Evolutionary conservation across 23 tunicate genomes (phyloP), one percentile per base, ranked within the genome.

Genomic region (Botrylloides violaceus): DNA sequence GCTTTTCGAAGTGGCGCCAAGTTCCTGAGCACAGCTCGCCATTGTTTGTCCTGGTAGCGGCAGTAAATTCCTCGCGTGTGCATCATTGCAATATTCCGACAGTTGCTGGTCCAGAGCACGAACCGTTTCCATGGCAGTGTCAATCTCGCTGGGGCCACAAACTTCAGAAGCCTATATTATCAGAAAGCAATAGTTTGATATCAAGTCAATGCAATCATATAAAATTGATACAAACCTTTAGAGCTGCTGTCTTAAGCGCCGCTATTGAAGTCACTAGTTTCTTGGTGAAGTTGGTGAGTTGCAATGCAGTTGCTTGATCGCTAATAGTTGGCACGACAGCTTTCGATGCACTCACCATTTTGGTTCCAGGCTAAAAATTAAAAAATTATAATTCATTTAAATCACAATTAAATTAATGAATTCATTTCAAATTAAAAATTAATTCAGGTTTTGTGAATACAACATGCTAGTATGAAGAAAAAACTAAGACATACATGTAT

Each of bases 291-390:
- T 87, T 87, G 2, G 88, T 92, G n/a, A 95, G 92, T 71, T 87
- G 88, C 35, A 87, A 47, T 26, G 94, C 94, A 2, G 99, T 75
- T 6, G 99, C 66, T 75, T 87, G 94, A 71, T 95, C 99, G 31
- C 81, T 71, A 1, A 95, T 85, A 12, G 96, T 95, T 37, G 99
- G 99, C 48, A 87, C 96, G n/a, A 83, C 95, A 4, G 99, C 88
- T 70, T 95, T 95, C 22, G 99, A 95, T 29, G 88, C 80, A n/a
- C 84, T 94, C 15, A 95, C 96, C 86, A 89, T 95, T 79, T 80
- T 87, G 12, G 84, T 90, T 23, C 80, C 99, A n/a, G 99, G 99
- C 89, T 90, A 72, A 0, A 36, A 36, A 36, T 43, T 9, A 43
- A 7, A 7, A 43, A 43, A 43, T 7, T 15, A 15, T 9, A 9